Evolutionary conservation across 2,888 invertebrate species (phyloP).

Genomic region (Hyles lineata): DNA sequence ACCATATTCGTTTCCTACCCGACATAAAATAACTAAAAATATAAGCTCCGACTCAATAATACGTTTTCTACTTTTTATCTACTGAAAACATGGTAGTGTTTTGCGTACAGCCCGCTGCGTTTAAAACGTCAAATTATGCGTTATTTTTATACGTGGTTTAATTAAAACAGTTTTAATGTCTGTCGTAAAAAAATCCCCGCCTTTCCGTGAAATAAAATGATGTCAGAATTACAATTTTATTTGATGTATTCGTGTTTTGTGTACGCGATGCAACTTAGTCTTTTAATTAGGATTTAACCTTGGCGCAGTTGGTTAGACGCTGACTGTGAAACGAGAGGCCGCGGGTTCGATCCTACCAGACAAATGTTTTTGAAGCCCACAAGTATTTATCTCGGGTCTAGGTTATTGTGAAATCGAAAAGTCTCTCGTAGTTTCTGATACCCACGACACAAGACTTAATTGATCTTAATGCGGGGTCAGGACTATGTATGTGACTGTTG

Average conservation of each 20-base stretch:
- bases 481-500: too few species aligned
- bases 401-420: too few species aligned
- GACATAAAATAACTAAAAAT: neutral
- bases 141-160: neutral
- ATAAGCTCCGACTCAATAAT: neutral
- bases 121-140: neutral
- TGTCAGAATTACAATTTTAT: neutral
- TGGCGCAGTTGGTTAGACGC: too few species aligned
- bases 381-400: too few species aligned
- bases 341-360: too few species aligned
- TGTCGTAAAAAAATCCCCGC: neutral
- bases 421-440: too few species aligned
- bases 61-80: conserved; percentile 1
- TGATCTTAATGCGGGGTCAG: too few species aligned
- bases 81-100: neutral
- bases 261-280: neutral
- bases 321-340: too few species aligned
- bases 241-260: neutral
- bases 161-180: neutral
- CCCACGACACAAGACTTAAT: too few species aligned
- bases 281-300: too few species aligned
- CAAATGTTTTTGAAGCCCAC: too few species aligned
- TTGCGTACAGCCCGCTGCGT: neutral
- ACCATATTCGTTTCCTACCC: too few species aligned
- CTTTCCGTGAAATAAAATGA: neutral